Evolutionary conservation across 2,797 vertebrate genomes (phyloP).

Genomic region (Chloroceryle amazona): DNA sequence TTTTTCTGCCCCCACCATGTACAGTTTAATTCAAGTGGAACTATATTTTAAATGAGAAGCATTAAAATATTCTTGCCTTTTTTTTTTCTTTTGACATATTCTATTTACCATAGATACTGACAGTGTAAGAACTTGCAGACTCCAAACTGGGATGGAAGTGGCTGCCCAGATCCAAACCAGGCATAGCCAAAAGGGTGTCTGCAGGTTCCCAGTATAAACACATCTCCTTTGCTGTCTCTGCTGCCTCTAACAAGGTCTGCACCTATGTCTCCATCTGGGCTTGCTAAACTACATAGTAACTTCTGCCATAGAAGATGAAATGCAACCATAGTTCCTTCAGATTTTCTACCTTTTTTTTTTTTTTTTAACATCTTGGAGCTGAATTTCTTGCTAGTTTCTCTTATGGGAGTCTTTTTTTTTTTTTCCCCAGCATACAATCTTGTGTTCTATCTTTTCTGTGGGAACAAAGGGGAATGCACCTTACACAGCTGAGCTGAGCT

Average conservation of each 20-base stretch:
- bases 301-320: background rate
- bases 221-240: background rate
- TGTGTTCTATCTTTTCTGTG: background rate
- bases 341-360: background rate
- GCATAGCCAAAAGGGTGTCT: background rate
- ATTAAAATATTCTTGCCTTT: background rate
- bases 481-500: background rate
- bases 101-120: background rate
- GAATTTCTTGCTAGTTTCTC: background rate
- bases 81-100: background rate
- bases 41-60: background rate
- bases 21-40: background rate
- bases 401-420: background rate
- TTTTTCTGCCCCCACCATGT: background rate
- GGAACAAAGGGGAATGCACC: background rate
- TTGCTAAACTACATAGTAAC: background rate
- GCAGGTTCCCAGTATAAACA: background rate
- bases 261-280: background rate
- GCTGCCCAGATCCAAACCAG: background rate
- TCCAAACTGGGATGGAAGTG: background rate
- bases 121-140: background rate
- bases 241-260: background rate
- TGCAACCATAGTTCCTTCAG: background rate
- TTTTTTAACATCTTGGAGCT: background rate
- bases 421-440: accelerated